Conservation (phyloP, 2,113 vertebrate species). For the Sisor rabdophorus region DNA sequence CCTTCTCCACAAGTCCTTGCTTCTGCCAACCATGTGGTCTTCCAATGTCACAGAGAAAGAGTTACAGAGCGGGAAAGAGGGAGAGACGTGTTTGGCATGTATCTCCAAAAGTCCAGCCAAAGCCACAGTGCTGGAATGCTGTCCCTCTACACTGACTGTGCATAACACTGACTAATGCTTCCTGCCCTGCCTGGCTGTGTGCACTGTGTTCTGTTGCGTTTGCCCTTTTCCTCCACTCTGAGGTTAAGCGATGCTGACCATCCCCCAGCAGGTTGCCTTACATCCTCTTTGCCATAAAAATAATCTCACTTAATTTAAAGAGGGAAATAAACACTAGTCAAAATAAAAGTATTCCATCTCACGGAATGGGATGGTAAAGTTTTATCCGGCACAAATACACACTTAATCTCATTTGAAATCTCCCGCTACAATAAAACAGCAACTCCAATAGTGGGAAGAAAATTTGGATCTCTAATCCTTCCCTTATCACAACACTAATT, state of each 20-base stretch:
- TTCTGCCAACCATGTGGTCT: slow-evolving; percentile 64
- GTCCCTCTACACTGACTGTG: slow-evolving; percentile 46
- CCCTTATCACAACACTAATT: background rate
- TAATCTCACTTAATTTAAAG: slow-evolving; percentile 1
- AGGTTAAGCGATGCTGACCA: slow-evolving; percentile 48
- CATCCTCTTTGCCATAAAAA: background rate
- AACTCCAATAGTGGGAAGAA: slow-evolving; percentile 55
- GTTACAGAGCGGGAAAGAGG: slow-evolving; percentile 13
- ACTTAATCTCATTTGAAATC: slow-evolving; percentile 67
- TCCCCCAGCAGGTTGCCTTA: slow-evolving; percentile 41
- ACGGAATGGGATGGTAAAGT: slow-evolving; percentile 45
- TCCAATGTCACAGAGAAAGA: slow-evolving; percentile 59
- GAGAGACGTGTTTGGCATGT: slow-evolving; percentile 40
- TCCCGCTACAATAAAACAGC: slow-evolving; percentile 64
- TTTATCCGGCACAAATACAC: slow-evolving; percentile 62
- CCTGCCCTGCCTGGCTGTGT: slow-evolving; percentile 37
- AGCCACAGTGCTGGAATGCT: slow-evolving; percentile 53
- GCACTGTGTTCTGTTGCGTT: slow-evolving; percentile 44
- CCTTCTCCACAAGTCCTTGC: slow-evolving; percentile 60
- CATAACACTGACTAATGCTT: slow-evolving; percentile 48
- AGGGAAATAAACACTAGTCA: background rate
- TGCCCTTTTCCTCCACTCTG: slow-evolving; percentile 40
- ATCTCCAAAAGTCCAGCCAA: slow-evolving; percentile 28
- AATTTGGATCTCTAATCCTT: slow-evolving; percentile 35
- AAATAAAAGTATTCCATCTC: background rate